A percentile compares a stretch with the other conserved stretches of the same genome.
Evolutionary conservation across 2,888 invertebrate species (phyloP).

Genomic region (Galerucella calmariensis): DNA sequence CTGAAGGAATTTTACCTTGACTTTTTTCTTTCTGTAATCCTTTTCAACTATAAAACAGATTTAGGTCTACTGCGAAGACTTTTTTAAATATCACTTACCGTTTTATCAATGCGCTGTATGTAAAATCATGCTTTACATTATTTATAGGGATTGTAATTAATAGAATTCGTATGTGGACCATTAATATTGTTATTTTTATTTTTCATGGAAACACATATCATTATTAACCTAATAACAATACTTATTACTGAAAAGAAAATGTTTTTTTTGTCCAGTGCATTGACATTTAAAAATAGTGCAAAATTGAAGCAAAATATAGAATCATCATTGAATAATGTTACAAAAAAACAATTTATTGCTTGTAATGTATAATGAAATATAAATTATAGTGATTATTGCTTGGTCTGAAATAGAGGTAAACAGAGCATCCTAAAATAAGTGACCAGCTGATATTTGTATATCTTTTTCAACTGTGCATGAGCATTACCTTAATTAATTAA

Average conservation of each 20-base stretch:
- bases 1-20: neutral
- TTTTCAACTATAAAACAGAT: too few relatives aligned
- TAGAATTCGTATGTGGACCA: neutral
- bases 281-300: neutral
- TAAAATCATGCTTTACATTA: neutral
- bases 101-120: constrained; percentile 1
- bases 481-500: neutral
- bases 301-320: neutral
- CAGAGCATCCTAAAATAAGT: neutral
- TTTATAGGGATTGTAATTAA: neutral
- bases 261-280: neutral
- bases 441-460: too few relatives aligned
- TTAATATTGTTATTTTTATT: neutral
- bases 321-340: neutral
- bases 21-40: too few relatives aligned
- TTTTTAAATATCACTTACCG: neutral
- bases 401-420: neutral
- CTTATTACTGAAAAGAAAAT: neutral
- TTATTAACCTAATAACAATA: neutral
- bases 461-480: too few relatives aligned
- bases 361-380: neutral
- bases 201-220: neutral
- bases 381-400: neutral
- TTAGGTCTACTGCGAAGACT: too few relatives aligned
- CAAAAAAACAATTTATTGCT: neutral